Base-by-base conservation (phyloP, 2,113 vertebrate species). In the Ranitomeya variabilis region DNA sequence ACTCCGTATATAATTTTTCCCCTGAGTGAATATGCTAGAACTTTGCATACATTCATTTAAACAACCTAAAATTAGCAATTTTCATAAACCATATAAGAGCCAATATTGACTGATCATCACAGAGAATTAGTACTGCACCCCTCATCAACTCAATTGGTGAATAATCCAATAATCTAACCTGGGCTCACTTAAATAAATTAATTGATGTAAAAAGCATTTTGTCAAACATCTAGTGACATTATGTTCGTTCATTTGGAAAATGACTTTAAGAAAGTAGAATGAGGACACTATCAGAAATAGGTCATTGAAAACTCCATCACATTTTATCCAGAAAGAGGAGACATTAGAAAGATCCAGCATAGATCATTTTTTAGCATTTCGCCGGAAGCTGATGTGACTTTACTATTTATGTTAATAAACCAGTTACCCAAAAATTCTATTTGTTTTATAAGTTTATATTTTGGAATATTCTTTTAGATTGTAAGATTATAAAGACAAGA, bases 231-330 rank as follows among this genome's bases (percentile, higher is more conserved):
- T 84, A 83, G 59, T 83, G 80, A 83, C 80, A 84, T 71, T 23
- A 71, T 54, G 82, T 84, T 84, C 64, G 55, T 71, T 84, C 21
- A 84, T 71, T 26, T 55, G 66, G 64, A 84, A 84, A 84, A 84
- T 84, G 0, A 69, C 51, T 83, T 52, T 69, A n/a, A 71, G 21
- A 84, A 83, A 71, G 51, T 84, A 23, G 64, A 69, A 84, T 54
- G 37, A 83, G 51, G 64, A 71, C 51, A 71, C 82, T 67, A 66
- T 59, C 55, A 67, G 82, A 84, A 84, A 84, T 84, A 84, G 82
- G 82, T 84, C 82, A 84, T 84, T 26, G 23, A 23, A 52, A 13
- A 23, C 37, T 23, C 64, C 52, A 54, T 54, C 11, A 26, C 37
- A 71, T 69, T 69, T 16, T 18, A 52, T 13, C 37, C n/a, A 19